Base-by-base conservation (phyloP, 2,797 vertebrate species). In the Anomalospiza imberbis region DNA sequence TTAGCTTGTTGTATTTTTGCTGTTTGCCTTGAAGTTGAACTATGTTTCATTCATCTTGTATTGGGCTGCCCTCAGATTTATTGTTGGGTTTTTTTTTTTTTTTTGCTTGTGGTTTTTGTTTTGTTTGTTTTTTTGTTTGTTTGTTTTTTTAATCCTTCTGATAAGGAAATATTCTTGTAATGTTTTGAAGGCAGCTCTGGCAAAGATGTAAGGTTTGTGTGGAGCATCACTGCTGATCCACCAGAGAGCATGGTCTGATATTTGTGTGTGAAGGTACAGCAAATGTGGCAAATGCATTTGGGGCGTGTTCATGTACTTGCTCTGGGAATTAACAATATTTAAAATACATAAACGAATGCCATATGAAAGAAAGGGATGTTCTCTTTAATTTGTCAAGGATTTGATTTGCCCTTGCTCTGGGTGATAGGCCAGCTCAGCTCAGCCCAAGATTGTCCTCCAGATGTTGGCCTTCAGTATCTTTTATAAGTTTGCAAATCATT, bases 401-500 rank as follows among this genome's bases (percentile, higher is more conserved):
- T 34, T 63, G 29, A 26, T 76, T 84, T 91, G 60, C 63, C 60
- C 10, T 0, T 63, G 79, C 34, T 58, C 51, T 51, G 62, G 29
- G 57, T 68, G 24, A 62, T 20, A 67, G 88, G 42, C 75, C 67
- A 82, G 12, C 61, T 82, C 51, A 38, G 62, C 73, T 55, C 53
- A 72, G n/a, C 38, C 57, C 57, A 22, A 67, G 80, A 12, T 79
- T 61, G 24, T 87, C 68, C 36, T 94, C 89, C 95, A 95, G 96
- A 78, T 95, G 94, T 78, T 95, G 44, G 65, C 58, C 85, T 88
- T 91, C 10, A 26, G n/a, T n/a, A 15, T 78, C 65, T 93, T 63
- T 72, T 62, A 67, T 44, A 67, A 80, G 75, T 93, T 92, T 76
- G 83, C 85, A 62, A 88, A 91, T 94, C 40, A 8, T 42, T 83